These are phyloP conservation scores for Aurelia sp. DNA, from an alignment of 30 jellyfish, hydroid and myxozoan genomes.

Conservation along the genomic window DNA sequence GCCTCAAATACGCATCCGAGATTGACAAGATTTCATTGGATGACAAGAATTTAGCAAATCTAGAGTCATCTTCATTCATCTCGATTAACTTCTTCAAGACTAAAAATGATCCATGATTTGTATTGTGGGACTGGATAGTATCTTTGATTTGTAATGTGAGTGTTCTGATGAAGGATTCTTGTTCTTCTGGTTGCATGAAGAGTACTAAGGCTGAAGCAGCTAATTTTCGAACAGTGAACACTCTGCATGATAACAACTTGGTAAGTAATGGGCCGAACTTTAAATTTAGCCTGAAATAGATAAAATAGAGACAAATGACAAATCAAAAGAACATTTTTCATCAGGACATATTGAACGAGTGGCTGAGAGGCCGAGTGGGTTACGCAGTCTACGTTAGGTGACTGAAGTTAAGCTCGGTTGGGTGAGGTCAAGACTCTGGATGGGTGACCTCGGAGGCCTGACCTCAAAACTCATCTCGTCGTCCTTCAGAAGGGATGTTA, in stretches of 20 bases:
- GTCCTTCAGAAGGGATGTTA: too few relatives aligned
- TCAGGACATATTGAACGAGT: too few relatives aligned
- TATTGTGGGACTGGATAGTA: background rate
- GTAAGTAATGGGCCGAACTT: slow-evolving; percentile 28
- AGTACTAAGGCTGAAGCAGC: slow-evolving; percentile 31
- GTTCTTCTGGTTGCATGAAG: background rate
- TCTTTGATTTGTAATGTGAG: background rate
- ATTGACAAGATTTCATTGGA: background rate
- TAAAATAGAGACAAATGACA: too few relatives aligned
- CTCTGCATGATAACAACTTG: slow-evolving; percentile 23
- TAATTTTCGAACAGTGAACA: slow-evolving; percentile 35
- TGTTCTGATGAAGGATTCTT: background rate
- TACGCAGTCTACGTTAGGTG: too few relatives aligned
- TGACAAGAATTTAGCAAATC: background rate
- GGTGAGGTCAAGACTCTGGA: too few relatives aligned
- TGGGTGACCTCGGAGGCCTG: too few relatives aligned
- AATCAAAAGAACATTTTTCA: too few relatives aligned
- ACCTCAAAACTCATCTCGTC: too few relatives aligned
- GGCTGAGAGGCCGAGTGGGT: too few relatives aligned
- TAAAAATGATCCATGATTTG: slow-evolving; percentile 33
- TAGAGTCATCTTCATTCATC: slow-evolving; percentile 9
- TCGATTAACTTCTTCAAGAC: slow-evolving; percentile 16
- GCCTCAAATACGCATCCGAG: background rate
- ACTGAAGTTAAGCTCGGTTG: too few relatives aligned
- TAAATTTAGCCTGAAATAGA: too few relatives aligned